These are phyloP conservation scores for Hormiphora californensis DNA, from an alignment of 37 sponge, comb jelly and placozoan species.

Conservation along the genomic window DNA sequence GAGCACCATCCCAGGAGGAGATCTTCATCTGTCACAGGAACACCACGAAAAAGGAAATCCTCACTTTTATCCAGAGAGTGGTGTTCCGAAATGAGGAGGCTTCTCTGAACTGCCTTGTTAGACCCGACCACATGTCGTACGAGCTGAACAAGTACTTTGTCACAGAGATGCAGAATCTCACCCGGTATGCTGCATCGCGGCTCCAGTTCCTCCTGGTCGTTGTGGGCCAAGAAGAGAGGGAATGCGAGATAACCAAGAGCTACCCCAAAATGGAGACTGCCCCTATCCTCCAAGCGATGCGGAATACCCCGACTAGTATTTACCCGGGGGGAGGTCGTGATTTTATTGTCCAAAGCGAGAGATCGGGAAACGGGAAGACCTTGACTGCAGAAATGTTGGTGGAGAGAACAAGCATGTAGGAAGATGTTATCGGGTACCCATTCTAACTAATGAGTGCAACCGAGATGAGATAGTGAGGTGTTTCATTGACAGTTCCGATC, in stretches of 20 bases:
- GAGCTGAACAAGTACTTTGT: conserved; percentile 23
- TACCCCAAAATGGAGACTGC: neutral
- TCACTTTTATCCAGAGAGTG: neutral
- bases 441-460: neutral
- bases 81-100: neutral
- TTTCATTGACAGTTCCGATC: too few species aligned
- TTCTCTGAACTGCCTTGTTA: conserved; percentile 2
- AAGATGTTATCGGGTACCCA: neutral
- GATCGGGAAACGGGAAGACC: conserved; percentile 25
- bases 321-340: neutral
- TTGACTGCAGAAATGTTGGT: neutral
- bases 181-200: neutral
- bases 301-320: neutral
- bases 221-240: neutral
- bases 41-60: neutral
- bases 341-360: neutral
- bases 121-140: conserved; percentile 23
- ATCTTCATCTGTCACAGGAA: neutral
- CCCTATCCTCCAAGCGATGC: neutral
- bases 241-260: neutral
- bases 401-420: neutral
- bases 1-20: conserved; percentile 20
- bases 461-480: neutral
- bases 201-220: neutral
- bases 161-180: neutral